Conservation (phyloP, 2,797 vertebrate genomes). For the Lerista edwardsae region DNA sequence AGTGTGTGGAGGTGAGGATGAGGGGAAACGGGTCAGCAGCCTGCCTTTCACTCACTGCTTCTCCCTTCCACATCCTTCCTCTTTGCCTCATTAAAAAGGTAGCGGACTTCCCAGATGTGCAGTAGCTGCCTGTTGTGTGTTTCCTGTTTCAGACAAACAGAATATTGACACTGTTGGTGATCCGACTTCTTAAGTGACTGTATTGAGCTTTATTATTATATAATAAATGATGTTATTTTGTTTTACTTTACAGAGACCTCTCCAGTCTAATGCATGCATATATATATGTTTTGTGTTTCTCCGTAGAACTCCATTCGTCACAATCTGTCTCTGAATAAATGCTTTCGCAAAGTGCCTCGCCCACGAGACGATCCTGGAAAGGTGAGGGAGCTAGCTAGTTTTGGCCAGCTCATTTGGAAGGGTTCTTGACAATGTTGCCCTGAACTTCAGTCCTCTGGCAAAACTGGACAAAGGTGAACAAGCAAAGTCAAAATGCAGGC, state of each 20-base stretch:
- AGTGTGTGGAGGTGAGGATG: background rate
- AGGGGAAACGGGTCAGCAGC: background rate
- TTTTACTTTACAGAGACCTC: background rate
- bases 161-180: no score
- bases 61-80: no score
- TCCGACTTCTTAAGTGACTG: no score
- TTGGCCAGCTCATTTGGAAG: background rate
- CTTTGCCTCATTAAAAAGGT: no score
- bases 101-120: no score
- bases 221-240: background rate
- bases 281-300: slow-evolving; percentile 41
- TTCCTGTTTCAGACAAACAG: no score
- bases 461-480: background rate
- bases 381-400: slow-evolving; percentile 77
- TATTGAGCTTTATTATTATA: no score
- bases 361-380: slow-evolving; percentile 96
- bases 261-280: slow-evolving; percentile 16
- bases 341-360: slow-evolving; percentile 96
- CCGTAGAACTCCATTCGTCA: slow-evolving; percentile 97
- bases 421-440: background rate
- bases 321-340: slow-evolving; percentile 97
- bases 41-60: background rate
- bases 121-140: no score
- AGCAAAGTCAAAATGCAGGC: background rate
- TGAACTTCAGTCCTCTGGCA: background rate